phyloP scores from a whole-genome alignment of 2,113 vertebrate genomes.

The Nothoprocta pentlandii region DNA sequence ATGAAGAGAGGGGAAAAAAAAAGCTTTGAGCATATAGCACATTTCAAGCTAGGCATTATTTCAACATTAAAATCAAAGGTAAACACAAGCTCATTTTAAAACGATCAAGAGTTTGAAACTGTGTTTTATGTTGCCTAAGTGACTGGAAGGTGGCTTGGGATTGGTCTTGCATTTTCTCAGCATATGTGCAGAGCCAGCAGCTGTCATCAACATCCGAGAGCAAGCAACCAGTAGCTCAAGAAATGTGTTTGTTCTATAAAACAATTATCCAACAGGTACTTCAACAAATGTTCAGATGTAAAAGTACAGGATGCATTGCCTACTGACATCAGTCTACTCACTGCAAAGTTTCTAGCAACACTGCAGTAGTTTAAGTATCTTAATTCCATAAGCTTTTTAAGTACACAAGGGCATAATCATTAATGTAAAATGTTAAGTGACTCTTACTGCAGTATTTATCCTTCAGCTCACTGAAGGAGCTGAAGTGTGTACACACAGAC shows the following conservation, averaged over 20 bases:
- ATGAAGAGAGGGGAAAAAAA: background rate
- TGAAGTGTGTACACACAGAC: background rate
- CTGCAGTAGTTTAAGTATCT: background rate
- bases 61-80: background rate
- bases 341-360: background rate
- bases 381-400: background rate
- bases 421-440: background rate
- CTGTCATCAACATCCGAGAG: background rate
- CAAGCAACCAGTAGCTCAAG: background rate
- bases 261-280: background rate
- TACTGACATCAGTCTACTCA: background rate
- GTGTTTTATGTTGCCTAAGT: background rate
- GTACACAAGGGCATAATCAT: background rate
- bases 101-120: background rate
- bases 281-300: background rate
- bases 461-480: background rate
- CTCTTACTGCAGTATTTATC: background rate
- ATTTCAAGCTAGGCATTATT: background rate
- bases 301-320: background rate
- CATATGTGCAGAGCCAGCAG: background rate
- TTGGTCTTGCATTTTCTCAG: background rate
- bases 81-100: background rate
- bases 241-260: background rate
- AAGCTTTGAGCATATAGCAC: background rate
- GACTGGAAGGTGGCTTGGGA: accelerated